phyloP scores from a whole-genome alignment of 1,140 invertebrate species.

The Calephelis nemesis region DNA sequence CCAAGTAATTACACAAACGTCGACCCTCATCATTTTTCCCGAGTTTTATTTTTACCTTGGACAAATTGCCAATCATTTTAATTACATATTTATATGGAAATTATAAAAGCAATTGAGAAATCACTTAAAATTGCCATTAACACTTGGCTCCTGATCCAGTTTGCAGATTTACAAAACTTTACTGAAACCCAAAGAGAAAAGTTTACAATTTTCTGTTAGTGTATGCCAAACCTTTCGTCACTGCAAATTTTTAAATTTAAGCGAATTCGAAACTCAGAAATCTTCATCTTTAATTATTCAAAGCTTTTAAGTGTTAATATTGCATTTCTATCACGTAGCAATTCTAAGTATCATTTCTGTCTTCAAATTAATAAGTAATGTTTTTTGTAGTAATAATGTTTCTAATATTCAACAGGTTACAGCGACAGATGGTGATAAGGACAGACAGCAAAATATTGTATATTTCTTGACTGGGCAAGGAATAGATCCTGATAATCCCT shows the following conservation, averaged over 20 bases:
- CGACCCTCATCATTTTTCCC: slow-evolving; percentile 71
- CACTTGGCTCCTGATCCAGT: not conserved
- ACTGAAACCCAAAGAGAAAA: not conserved
- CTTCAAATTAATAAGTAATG: not conserved
- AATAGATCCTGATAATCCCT: slow-evolving; percentile 95
- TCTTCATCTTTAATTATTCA: slow-evolving; percentile 9
- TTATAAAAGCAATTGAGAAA: slow-evolving; percentile 1
- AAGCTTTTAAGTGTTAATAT: not conserved
- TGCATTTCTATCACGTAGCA: not conserved
- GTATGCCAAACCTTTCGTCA: slow-evolving; percentile 13
- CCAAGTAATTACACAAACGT: slow-evolving; percentile 74
- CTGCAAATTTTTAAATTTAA: slow-evolving; percentile 8
- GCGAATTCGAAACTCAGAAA: slow-evolving; percentile 8
- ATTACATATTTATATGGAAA: slow-evolving; percentile 10
- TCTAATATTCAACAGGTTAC: slow-evolving; percentile 85
- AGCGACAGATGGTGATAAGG: slow-evolving; percentile 96
- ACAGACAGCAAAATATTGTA: slow-evolving; percentile 96
- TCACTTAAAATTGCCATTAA: slow-evolving; percentile 7
- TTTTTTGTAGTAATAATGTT: slow-evolving; percentile 1
- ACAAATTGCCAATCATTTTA: slow-evolving; percentile 5
- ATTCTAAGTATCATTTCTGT: not conserved
- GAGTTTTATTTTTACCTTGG: slow-evolving; percentile 9
- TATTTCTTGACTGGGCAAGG: slow-evolving; percentile 98
- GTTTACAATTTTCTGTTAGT: slow-evolving; percentile 1
- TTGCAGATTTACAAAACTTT: slow-evolving; percentile 3